Evolutionary conservation across 1,140 invertebrate genomes (phyloP).

Genomic region (Solen grandis): DNA sequence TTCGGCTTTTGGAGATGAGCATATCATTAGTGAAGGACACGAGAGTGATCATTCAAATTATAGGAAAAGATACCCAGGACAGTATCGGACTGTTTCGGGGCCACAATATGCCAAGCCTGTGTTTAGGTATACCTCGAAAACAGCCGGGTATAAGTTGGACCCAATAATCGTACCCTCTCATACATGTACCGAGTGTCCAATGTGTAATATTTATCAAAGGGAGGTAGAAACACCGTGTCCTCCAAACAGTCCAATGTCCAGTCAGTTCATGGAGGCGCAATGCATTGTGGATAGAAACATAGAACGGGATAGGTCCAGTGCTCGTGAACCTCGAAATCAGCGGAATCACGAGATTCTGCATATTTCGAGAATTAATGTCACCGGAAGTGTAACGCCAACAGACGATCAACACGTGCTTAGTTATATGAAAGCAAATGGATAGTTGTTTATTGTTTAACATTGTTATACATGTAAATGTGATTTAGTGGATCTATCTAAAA

Average conservation of each 20-base stretch:
- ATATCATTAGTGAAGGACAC: no score
- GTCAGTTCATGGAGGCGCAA: conserved; percentile 15
- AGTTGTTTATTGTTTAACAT: neutral
- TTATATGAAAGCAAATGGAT: neutral
- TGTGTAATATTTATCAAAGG: conserved; percentile 56
- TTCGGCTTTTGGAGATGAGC: no score
- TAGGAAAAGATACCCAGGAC: no score
- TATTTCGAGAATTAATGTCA: conserved; percentile 24
- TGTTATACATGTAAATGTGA: no score
- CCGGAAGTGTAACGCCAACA: neutral
- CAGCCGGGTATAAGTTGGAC: conserved; percentile 46
- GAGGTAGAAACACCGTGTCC: conserved; percentile 55
- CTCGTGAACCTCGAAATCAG: neutral
- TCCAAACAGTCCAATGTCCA: conserved; percentile 61
- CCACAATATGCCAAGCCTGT: no score
- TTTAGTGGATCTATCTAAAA: no score
- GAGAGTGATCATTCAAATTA: no score
- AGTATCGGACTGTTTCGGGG: no score
- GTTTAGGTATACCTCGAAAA: conserved; percentile 56
- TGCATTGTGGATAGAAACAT: no score
- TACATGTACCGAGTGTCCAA: conserved; percentile 61
- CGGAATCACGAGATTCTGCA: conserved; percentile 1
- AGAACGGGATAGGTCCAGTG: neutral
- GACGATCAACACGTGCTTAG: neutral
- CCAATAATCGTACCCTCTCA: conserved; percentile 67